Evolutionary conservation across 2,888 invertebrate species (phyloP).

Genomic region (Dynastes maya): DNA sequence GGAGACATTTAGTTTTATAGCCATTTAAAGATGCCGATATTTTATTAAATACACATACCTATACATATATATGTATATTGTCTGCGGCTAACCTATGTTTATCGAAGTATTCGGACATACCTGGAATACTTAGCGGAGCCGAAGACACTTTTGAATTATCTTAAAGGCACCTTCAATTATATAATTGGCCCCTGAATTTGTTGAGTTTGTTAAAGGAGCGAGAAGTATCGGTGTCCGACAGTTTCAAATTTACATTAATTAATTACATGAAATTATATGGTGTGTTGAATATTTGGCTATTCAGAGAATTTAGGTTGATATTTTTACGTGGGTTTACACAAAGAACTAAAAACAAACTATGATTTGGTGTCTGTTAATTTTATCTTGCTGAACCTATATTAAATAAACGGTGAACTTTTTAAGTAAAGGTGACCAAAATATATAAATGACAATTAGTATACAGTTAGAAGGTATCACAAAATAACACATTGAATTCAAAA

Average conservation of each 20-base stretch:
- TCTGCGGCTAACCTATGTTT: too few species aligned
- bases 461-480: too few species aligned
- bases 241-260: conserved; percentile 22
- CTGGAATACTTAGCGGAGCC: conserved; percentile 6
- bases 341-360: too few species aligned
- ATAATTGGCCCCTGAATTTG: conserved; percentile 17
- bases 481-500: too few species aligned
- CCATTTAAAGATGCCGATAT: too few species aligned
- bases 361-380: background rate
- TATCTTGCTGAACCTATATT: background rate
- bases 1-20: too few species aligned
- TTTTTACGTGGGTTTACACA: background rate
- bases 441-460: too few species aligned
- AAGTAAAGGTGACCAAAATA: too few species aligned
- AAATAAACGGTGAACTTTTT: too few species aligned
- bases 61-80: too few species aligned
- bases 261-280: conserved; percentile 26
- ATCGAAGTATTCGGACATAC: conserved; percentile 2
- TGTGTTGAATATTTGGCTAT: background rate
- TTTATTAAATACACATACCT: too few species aligned
- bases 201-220: conserved; percentile 18
- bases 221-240: background rate
- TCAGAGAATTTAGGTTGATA: conserved; percentile 13
- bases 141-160: background rate
- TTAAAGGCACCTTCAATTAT: conserved; percentile 21